Percentiles rank a stretch among this genome's conserved stretches.
phyloP scores from a whole-genome alignment of 2,888 invertebrate genomes.

The Meghimatium bilineatum region DNA sequence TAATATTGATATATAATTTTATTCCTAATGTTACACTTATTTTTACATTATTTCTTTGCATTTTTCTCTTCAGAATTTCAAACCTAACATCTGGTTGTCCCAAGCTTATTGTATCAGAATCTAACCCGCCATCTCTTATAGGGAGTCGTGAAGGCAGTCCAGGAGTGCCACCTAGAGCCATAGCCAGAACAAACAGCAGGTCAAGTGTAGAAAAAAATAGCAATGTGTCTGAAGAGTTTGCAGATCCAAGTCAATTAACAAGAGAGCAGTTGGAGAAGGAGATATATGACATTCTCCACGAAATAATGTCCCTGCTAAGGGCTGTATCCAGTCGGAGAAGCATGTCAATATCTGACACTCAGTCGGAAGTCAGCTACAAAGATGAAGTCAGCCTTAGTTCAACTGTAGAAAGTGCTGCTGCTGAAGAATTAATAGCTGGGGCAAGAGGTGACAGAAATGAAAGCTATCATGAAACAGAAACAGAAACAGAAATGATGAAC shows the following conservation, averaged over 20 bases:
- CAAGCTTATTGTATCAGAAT: conserved; percentile 3
- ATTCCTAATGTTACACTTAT: not conserved
- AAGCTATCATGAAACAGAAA: not conserved
- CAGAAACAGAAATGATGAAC: not conserved
- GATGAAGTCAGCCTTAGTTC: not conserved
- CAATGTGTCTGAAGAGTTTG: not conserved
- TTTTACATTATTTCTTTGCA: not conserved
- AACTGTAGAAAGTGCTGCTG: not conserved
- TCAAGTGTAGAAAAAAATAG: not conserved
- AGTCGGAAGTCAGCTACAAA: not conserved
- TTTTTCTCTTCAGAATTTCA: conserved; percentile 28
- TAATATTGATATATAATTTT: not conserved
- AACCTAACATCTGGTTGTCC: conserved; percentile 33
- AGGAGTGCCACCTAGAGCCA: not conserved
- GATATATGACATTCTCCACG: conserved; percentile 52
- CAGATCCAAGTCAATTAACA: not conserved
- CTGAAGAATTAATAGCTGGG: no score
- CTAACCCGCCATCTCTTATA: conserved; percentile 32
- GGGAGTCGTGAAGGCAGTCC: conserved; percentile 36
- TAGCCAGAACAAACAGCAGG: not conserved
- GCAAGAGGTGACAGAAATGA: not conserved
- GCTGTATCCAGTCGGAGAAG: conserved; percentile 13
- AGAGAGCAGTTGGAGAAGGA: conserved; percentile 50
- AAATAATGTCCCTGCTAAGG: conserved; percentile 50
- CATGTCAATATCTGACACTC: not conserved